Evolutionary conservation across 2,888 invertebrate genomes (phyloP).

Genomic region (Lithophane semibrunnea): DNA sequence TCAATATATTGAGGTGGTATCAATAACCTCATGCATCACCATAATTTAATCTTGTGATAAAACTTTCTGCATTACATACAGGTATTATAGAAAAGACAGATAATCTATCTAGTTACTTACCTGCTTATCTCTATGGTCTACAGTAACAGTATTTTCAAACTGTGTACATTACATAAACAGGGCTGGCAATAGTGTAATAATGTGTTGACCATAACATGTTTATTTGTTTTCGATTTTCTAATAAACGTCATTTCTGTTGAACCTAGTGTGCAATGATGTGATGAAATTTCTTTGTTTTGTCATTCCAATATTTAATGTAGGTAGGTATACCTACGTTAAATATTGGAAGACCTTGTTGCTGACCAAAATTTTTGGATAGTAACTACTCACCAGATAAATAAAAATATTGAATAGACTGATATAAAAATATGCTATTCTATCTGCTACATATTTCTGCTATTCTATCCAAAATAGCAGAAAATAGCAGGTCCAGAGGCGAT

Average conservation of each 20-base stretch:
- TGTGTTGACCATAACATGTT: slow-evolving; percentile 25
- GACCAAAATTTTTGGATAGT: neutral
- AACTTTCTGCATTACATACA: slow-evolving; percentile 8
- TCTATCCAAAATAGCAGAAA: too few relatives aligned
- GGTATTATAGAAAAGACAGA: slow-evolving; percentile 33
- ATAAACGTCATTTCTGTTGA: slow-evolving; percentile 25
- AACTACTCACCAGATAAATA: neutral
- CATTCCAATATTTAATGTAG: too few relatives aligned
- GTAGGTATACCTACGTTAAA: neutral
- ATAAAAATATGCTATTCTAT: neutral
- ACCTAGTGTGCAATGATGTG: neutral
- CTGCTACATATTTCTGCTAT: too few relatives aligned
- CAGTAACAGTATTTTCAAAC: slow-evolving; percentile 1
- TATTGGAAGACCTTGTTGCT: neutral
- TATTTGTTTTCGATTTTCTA: slow-evolving; percentile 30
- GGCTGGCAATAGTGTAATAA: slow-evolving; percentile 8
- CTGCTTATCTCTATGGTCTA: slow-evolving; percentile 12
- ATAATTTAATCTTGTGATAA: slow-evolving; percentile 48
- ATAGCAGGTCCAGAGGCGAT: neutral
- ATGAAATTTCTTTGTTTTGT: neutral
- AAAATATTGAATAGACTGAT: neutral
- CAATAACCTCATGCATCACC: slow-evolving; percentile 11
- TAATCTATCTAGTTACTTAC: slow-evolving; percentile 21
- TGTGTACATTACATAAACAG: neutral
- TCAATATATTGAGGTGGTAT: neutral